These are phyloP conservation scores for Artibeus jamaicensis DNA, from an alignment of 2,797 vertebrate species.

Conservation along the genomic window DNA sequence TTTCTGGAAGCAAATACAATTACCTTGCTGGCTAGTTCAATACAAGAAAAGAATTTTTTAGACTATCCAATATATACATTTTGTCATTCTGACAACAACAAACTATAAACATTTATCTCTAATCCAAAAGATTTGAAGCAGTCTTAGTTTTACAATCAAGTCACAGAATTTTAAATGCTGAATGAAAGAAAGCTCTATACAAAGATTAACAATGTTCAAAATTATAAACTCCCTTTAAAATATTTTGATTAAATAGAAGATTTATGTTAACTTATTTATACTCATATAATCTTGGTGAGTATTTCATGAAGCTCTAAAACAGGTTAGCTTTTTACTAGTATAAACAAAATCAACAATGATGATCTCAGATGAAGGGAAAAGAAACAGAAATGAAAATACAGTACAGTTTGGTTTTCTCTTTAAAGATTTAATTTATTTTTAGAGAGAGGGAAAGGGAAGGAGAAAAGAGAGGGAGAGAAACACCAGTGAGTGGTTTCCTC, in stretches of 20 bases:
- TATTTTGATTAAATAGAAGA: neutral
- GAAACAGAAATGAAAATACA: conserved; percentile 11
- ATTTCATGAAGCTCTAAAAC: neutral
- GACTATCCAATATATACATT: neutral
- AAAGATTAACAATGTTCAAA: neutral
- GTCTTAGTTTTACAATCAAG: conserved; percentile 12
- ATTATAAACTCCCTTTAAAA: neutral
- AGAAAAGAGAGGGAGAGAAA: no score
- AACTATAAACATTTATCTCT: neutral
- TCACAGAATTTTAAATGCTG: conserved; percentile 20
- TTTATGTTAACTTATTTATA: neutral
- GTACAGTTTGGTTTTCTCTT: no score
- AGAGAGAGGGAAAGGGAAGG: no score
- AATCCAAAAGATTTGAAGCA: neutral
- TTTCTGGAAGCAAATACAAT: neutral
- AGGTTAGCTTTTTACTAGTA: neutral
- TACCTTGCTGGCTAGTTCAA: neutral
- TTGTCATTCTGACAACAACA: neutral
- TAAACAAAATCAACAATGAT: neutral
- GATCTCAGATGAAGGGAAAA: neutral
- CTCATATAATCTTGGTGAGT: neutral
- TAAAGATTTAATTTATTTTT: no score
- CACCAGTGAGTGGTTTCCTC: no score
- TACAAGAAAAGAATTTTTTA: neutral
- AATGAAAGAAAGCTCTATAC: conserved; percentile 2